phyloP scores from a whole-genome alignment of 2,888 invertebrate species.

The Ryuthela nishihirai region DNA sequence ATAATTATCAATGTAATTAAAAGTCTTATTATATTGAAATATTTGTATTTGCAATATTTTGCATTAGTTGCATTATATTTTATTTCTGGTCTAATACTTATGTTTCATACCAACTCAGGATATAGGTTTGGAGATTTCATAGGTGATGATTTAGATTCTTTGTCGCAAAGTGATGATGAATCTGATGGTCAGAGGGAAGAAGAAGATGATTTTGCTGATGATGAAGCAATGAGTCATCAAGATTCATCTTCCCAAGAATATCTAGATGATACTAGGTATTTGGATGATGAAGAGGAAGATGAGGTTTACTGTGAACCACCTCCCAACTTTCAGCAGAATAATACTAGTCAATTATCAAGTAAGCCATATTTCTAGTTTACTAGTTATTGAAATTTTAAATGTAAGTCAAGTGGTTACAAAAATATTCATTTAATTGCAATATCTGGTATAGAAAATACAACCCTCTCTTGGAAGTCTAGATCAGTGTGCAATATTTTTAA shows the following conservation, averaged over 20 bases:
- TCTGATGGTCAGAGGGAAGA: conserved; percentile 36
- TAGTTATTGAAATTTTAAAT: neutral
- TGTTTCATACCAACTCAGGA: too few relatives aligned
- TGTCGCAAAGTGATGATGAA: conserved; percentile 40
- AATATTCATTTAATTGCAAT: too few relatives aligned
- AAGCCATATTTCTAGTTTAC: neutral
- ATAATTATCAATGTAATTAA: too few relatives aligned
- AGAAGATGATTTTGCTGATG: conserved; percentile 59
- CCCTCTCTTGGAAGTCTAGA: too few relatives aligned
- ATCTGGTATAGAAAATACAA: too few relatives aligned
- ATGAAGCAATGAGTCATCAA: conserved; percentile 51
- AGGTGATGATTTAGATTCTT: conserved; percentile 38
- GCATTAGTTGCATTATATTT: too few relatives aligned
- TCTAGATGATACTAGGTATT: conserved; percentile 37
- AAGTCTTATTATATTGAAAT: too few relatives aligned
- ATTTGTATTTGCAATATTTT: too few relatives aligned
- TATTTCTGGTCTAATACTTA: too few relatives aligned
- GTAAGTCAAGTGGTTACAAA: too few relatives aligned
- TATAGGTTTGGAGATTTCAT: conserved; percentile 37
- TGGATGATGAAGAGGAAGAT: conserved; percentile 38
- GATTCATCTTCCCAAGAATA: conserved; percentile 40
- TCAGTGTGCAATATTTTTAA: too few relatives aligned
- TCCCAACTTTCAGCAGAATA: conserved; percentile 28
- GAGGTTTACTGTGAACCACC: conserved; percentile 37
- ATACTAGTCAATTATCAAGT: conserved; percentile 36